Evolutionary conservation across 2,113 vertebrate species (phyloP).

Genomic region (Oceanodroma tethys): DNA sequence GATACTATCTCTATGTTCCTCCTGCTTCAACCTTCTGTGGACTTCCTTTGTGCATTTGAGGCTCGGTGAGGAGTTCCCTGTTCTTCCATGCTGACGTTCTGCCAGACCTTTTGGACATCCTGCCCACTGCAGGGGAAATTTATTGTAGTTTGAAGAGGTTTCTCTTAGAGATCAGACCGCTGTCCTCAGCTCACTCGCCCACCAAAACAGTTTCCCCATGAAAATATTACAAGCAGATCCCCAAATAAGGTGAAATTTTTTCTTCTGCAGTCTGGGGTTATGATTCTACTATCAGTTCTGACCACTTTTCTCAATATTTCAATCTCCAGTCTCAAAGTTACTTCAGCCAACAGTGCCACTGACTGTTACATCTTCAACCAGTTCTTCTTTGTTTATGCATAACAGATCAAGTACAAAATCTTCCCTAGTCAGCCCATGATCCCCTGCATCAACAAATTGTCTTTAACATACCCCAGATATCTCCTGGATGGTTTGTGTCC

Average conservation of each 20-base stretch:
- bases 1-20: neutral
- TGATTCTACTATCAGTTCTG: neutral
- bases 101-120: neutral
- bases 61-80: neutral
- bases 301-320: neutral
- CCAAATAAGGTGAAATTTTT: neutral
- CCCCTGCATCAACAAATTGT: neutral
- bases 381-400: neutral
- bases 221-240: neutral
- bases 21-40: neutral
- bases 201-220: neutral
- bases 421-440: neutral
- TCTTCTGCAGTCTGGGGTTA: neutral
- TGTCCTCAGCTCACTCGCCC: neutral
- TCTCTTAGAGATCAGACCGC: neutral
- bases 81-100: neutral
- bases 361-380: neutral
- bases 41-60: neutral
- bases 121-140: neutral
- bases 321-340: neutral
- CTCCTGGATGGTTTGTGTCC: neutral
- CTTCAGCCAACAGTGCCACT: neutral
- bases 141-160: neutral
- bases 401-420: neutral
- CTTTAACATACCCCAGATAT: neutral